These are phyloP conservation scores for Rotaria macrura DNA, from an alignment of 2,888 invertebrate genomes.

Conservation along the genomic window DNA sequence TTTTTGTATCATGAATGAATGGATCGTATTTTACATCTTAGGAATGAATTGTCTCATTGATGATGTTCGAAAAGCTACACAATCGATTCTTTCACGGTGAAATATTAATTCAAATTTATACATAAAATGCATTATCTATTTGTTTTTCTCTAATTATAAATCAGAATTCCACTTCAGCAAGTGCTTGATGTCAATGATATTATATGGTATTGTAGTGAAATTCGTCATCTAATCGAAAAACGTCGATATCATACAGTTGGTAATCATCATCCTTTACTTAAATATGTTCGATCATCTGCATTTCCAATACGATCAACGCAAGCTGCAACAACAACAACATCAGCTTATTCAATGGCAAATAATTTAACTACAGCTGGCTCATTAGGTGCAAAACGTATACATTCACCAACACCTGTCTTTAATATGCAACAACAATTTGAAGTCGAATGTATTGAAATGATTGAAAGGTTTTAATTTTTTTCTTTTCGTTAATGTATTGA, in stretches of 20 bases:
- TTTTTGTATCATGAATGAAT: no score
- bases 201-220: not conserved
- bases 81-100: slow-evolving; percentile 9
- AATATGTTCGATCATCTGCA: slow-evolving; percentile 11
- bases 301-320: not conserved
- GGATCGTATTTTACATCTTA: not conserved
- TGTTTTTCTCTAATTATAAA: no score
- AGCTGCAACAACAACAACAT: not conserved
- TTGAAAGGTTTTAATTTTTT: not conserved
- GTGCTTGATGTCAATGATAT: slow-evolving; percentile 8
- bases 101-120: no score
- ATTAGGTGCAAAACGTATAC: not conserved
- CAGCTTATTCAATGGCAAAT: not conserved
- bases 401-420: not conserved
- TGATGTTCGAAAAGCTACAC: slow-evolving; percentile 9
- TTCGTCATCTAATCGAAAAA: slow-evolving; percentile 13
- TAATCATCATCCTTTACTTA: not conserved
- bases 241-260: not conserved
- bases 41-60: slow-evolving; percentile 3
- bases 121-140: not conserved
- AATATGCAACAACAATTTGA: slow-evolving; percentile 18
- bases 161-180: not conserved
- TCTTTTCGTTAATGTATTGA: not conserved
- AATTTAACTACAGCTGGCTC: not conserved
- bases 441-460: slow-evolving; percentile 7